Conservation (phyloP, 2,797 vertebrate genomes). For the Lycodopsis pacificus region DNA sequence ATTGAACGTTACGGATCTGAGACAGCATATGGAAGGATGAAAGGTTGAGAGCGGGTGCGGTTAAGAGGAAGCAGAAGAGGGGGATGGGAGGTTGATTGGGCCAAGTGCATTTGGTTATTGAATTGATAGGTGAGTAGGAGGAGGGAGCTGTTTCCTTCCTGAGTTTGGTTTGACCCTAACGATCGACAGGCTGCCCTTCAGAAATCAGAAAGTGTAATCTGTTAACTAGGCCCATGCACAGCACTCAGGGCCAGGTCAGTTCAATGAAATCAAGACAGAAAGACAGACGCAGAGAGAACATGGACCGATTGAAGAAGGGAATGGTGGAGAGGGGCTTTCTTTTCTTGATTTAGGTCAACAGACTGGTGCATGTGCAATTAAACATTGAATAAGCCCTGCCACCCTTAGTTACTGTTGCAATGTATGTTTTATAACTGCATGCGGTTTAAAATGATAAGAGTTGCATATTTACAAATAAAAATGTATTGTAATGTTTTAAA, state of each 20-base stretch:
- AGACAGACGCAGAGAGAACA: neutral
- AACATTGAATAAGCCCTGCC: neutral
- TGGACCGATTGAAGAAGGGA: neutral
- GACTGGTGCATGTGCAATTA: neutral
- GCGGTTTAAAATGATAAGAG: neutral
- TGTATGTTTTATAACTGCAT: neutral
- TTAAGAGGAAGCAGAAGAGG: constrained; percentile 22
- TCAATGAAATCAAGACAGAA: constrained; percentile 26
- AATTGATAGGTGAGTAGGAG: constrained; percentile 66
- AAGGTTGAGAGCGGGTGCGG: constrained; percentile 43
- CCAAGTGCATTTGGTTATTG: constrained; percentile 70
- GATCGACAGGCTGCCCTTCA: constrained; percentile 61
- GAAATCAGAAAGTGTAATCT: constrained; percentile 55
- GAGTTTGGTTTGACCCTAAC: constrained; percentile 73
- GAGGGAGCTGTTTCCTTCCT: constrained; percentile 73
- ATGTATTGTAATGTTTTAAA: neutral
- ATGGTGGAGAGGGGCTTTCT: constrained; percentile 13
- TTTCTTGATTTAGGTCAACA: constrained; percentile 10
- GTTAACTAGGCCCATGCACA: constrained; percentile 56
- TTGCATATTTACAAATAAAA: neutral
- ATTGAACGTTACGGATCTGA: constrained; percentile 55
- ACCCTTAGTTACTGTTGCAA: neutral
- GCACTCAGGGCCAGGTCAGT: constrained; percentile 33
- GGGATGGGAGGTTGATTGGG: constrained; percentile 19
- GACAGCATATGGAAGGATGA: constrained; percentile 39